phyloP scores from a whole-genome alignment of 2,797 vertebrate species.

The Mionectes olivaceus region DNA sequence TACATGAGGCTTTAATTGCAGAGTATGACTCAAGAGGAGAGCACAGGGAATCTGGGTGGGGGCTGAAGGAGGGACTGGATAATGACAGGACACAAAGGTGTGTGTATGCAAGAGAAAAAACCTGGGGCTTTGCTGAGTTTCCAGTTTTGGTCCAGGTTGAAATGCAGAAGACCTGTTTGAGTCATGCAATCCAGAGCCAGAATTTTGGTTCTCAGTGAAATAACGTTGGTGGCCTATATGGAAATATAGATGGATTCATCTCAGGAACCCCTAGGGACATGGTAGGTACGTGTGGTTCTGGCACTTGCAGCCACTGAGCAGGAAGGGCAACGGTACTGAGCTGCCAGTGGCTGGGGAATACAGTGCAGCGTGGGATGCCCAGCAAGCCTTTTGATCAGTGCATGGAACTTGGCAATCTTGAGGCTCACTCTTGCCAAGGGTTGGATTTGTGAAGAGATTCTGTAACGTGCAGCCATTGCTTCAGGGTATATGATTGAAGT shows the following conservation, averaged over 20 bases:
- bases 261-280: not conserved
- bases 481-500: slow-evolving; percentile 13
- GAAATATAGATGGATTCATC: not conserved
- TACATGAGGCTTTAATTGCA: not conserved
- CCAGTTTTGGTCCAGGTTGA: not conserved
- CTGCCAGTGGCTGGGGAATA: not conserved
- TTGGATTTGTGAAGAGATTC: not conserved
- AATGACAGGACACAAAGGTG: not conserved
- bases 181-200: not conserved
- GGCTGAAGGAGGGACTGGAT: not conserved
- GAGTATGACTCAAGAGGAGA: not conserved
- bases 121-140: not conserved
- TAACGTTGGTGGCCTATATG: not conserved
- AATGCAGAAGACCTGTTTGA: not conserved
- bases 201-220: not conserved
- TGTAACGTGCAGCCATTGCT: not conserved
- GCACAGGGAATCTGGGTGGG: not conserved
- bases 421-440: not conserved
- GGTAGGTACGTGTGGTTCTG: not conserved
- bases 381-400: not conserved
- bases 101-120: not conserved
- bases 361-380: not conserved
- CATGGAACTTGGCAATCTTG: not conserved
- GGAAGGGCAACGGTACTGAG: not conserved
- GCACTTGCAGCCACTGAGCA: not conserved